Conservation (phyloP, 2,888 invertebrate genomes). For the Stramonita haemastoma region DNA sequence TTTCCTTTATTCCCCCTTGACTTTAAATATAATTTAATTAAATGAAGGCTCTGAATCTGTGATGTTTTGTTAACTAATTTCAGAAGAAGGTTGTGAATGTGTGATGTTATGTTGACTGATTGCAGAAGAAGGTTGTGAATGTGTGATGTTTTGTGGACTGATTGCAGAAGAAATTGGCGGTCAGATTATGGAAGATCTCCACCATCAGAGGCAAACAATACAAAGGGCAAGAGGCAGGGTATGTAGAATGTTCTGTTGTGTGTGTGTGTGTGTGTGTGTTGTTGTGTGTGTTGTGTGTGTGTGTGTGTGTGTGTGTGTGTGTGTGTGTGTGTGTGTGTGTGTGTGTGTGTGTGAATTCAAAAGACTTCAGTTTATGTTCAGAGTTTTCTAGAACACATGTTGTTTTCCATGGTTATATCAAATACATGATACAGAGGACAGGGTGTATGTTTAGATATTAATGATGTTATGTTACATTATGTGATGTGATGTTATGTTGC, state of each 20-base stretch:
- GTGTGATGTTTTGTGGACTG: background rate
- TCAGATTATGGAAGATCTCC: slow-evolving; percentile 89
- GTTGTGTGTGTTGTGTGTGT: background rate
- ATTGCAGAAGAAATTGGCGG: slow-evolving; percentile 87
- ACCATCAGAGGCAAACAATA: slow-evolving; percentile 90
- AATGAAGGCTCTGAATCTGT: too few species aligned
- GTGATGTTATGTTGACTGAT: slow-evolving; percentile 18
- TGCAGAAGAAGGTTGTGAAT: slow-evolving; percentile 79
- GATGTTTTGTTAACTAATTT: slow-evolving; percentile 28
- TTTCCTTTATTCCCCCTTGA: too few species aligned
- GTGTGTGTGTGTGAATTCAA: background rate
- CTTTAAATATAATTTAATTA: too few species aligned
- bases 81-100: too few species aligned
- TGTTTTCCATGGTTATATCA: too few species aligned
- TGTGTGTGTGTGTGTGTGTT: background rate
- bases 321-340: background rate
- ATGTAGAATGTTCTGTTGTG: slow-evolving; percentile 66
- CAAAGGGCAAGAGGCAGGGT: slow-evolving; percentile 88
- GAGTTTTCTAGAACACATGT: too few species aligned
- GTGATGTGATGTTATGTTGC: slow-evolving; percentile 66
- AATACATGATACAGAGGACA: too few species aligned
- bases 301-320: background rate
- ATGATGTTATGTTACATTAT: too few species aligned
- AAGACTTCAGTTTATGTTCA: too few species aligned
- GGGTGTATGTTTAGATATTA: too few species aligned